Evolutionary conservation across 2,113 vertebrate genomes (phyloP), one percentile per base, ranked within the genome.

Genomic region (Fregetta grallaria): DNA sequence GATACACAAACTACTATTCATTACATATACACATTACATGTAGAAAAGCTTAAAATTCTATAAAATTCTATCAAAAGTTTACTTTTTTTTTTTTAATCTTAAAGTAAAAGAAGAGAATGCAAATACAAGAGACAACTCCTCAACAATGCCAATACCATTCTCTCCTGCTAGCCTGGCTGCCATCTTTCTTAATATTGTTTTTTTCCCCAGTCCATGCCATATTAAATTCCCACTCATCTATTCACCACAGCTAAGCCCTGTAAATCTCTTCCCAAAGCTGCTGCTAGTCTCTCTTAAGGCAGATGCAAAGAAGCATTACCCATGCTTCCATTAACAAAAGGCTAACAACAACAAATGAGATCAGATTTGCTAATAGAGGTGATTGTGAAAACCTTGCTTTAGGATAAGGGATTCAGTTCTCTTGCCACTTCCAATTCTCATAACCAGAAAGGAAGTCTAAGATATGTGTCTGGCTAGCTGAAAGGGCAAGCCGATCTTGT

Each of bases 301-400:
- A 95, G 75, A 88, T 1, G 0, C 63, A 87, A 67, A 78, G 81
- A 74, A 81, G 77, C 53, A 79, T 86, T 86, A 88, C 56, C 44
- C 72, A 78, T 36, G 47, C 34, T 73, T 82, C 58, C 92, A 70
- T 86, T 94, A 93, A 88, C 90, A 80, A 95, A 93, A 86, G 19
- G 17, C 25, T 76, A 73, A 80, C 53, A 86, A 49, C 32, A 95
- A 79, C 40, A 58, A 95, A 71, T 93, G 71, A 72, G 58, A 92
- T 73, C 49, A 94, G 53, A 84, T 81, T 66, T 86, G 42, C 42
- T 86, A 50, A 77, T 5, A 80, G 47, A 55, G 13, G 29, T 55
- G 52, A 89, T 36, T 30, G 67, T 74, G 59, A 84, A 90, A 92
- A 88, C 13, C 29, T 92, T 88, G n/a, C 38, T 88, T 73, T 52